phyloP scores from a whole-genome alignment of 2,797 vertebrate species.

The Melanotaenia trifasciata region DNA sequence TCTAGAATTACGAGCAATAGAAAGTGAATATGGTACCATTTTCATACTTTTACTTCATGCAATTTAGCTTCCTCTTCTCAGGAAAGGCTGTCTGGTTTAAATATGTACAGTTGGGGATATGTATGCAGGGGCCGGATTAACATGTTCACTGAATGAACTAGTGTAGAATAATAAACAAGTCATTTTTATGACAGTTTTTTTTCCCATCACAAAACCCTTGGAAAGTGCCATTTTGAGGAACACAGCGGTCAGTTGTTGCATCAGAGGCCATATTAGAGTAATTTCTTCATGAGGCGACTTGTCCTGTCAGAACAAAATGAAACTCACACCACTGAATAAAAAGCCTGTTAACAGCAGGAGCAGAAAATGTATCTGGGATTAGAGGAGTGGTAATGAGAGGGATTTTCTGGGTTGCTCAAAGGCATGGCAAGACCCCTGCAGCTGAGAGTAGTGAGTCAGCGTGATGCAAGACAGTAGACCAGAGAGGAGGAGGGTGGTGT shows the following conservation, averaged over 20 bases:
- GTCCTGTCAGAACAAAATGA: conserved; percentile 39
- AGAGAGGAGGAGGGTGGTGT: neutral
- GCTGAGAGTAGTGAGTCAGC: conserved; percentile 46
- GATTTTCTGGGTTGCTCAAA: conserved; percentile 8
- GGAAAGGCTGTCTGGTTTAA: neutral
- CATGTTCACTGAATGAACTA: neutral
- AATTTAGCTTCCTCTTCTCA: neutral
- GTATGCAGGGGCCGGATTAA: neutral
- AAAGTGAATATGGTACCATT: neutral
- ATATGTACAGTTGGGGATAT: neutral
- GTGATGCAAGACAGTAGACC: conserved; percentile 28
- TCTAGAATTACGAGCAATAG: neutral
- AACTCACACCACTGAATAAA: conserved; percentile 55
- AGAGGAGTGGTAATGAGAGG: conserved; percentile 5
- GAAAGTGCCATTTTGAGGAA: no score
- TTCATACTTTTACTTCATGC: neutral
- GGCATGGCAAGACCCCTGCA: conserved; percentile 20
- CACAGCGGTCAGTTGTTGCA: conserved; percentile 31
- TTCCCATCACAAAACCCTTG: no score
- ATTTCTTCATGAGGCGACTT: conserved; percentile 45
- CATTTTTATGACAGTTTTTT: neutral
- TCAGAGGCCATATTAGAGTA: conserved; percentile 32
- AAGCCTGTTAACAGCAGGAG: conserved; percentile 51
- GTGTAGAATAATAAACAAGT: neutral
- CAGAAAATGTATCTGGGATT: conserved; percentile 44